phyloP scores from a whole-genome alignment of 2,797 vertebrate species.

The Eulemur coronatus region DNA sequence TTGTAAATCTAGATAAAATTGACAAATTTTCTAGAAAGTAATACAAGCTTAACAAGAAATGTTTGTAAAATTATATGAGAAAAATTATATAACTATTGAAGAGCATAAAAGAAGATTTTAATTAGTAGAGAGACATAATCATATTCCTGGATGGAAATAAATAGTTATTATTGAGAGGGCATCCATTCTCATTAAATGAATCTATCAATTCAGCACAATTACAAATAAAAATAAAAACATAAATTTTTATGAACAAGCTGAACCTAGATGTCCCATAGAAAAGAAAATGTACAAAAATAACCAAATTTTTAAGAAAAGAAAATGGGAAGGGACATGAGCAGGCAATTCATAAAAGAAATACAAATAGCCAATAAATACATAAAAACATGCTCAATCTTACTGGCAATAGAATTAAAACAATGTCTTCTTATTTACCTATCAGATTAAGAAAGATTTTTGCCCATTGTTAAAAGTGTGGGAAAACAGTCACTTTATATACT shows the following conservation, averaged over 20 bases:
- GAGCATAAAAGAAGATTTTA: not conserved
- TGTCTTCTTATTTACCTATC: not conserved
- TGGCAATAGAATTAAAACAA: constrained; percentile 8
- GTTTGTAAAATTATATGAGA: not conserved
- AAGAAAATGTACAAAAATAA: not conserved
- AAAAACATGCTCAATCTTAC: constrained; percentile 5
- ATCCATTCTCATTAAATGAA: not conserved
- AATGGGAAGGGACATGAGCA: not conserved
- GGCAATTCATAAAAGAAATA: constrained; percentile 17
- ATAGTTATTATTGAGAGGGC: not conserved
- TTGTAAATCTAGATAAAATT: constrained; percentile 32
- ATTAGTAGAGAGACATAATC: not conserved
- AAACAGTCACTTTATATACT: not conserved
- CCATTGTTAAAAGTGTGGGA: not conserved
- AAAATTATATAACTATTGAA: not conserved
- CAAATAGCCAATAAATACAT: not conserved
- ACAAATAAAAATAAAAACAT: constrained; percentile 6
- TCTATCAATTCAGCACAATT: not conserved
- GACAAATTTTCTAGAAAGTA: constrained; percentile 17
- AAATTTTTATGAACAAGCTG: not conserved
- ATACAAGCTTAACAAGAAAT: not conserved
- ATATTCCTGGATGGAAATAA: not conserved
- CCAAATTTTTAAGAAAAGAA: not conserved
- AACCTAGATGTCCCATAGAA: not conserved
- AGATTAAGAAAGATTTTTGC: constrained; percentile 15